A percentile compares a stretch with the other conserved stretches of the same genome.
Evolutionary conservation across 2,797 vertebrate genomes (phyloP).

Genomic region (Xenops minutus): DNA sequence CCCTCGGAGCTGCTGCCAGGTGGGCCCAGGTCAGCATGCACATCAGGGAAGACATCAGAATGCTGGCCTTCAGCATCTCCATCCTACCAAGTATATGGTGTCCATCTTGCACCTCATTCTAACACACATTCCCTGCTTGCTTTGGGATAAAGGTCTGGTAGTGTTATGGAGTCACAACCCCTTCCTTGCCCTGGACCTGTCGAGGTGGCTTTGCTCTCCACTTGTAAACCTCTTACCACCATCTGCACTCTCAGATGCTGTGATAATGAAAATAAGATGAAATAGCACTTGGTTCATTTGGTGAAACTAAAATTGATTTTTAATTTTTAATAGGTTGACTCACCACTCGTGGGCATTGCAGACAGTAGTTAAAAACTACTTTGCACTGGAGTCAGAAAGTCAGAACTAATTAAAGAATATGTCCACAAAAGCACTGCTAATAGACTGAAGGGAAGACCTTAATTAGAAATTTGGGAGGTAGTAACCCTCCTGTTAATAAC

Average conservation of each 20-base stretch:
- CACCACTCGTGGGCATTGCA: slow-evolving; percentile 57
- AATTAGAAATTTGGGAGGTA: slow-evolving; percentile 60
- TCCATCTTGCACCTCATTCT: not conserved
- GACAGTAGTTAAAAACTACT: slow-evolving; percentile 65
- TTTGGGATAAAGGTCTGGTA: not conserved
- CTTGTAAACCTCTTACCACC: not conserved
- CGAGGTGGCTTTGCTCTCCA: fast-evolving
- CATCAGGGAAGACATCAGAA: not conserved
- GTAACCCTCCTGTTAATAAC: slow-evolving; percentile 52
- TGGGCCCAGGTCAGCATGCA: not conserved
- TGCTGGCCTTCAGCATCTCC: not conserved
- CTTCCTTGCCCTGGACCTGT: fast-evolving
- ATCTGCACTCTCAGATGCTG: not conserved
- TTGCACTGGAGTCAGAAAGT: slow-evolving; percentile 62
- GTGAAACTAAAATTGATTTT: slow-evolving; percentile 57
- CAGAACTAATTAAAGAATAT: slow-evolving; percentile 67
- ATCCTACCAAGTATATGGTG: not conserved
- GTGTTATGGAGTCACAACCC: not conserved
- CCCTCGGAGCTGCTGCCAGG: not conserved
- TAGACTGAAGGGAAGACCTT: slow-evolving; percentile 57
- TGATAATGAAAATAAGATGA: slow-evolving; percentile 35
- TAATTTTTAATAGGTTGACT: slow-evolving; percentile 70
- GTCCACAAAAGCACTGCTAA: slow-evolving; percentile 58
- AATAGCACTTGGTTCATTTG: not conserved
- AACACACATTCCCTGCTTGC: not conserved